A percentile compares a stretch with the other conserved stretches of the same genome.
These are phyloP conservation scores for Anastatus disparis DNA, from an alignment of 1,140 invertebrate genomes.

Conservation along the genomic window DNA sequence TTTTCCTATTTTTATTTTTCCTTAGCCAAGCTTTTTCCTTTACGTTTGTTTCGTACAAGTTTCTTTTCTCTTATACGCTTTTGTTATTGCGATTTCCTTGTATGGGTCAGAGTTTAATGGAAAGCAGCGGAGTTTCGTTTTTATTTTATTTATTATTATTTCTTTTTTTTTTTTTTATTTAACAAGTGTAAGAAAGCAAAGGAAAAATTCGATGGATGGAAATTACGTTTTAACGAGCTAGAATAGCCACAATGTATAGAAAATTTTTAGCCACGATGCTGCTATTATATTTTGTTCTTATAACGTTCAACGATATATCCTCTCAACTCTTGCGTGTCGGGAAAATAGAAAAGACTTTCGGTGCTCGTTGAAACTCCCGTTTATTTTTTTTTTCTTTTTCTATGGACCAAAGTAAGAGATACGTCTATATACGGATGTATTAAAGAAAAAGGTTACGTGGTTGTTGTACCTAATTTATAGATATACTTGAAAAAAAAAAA, in stretches of 20 bases:
- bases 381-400: conserved; percentile 15
- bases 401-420: background rate
- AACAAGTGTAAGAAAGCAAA: conserved; percentile 45
- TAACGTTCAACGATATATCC: conserved; percentile 21
- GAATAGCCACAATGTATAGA: too few species aligned
- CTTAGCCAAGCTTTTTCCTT: too few species aligned
- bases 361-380: conserved; percentile 22
- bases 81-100: too few species aligned
- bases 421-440: background rate
- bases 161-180: conserved; percentile 32
- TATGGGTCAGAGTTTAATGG: too few species aligned
- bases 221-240: conserved; percentile 53
- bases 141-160: conserved; percentile 16
- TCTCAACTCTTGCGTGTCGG: conserved; percentile 15
- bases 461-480: too few species aligned
- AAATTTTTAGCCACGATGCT: too few species aligned
- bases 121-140: too few species aligned
- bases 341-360: conserved; percentile 39
- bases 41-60: too few species aligned
- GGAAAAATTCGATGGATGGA: conserved; percentile 56
- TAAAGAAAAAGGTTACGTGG: too few species aligned
- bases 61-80: too few species aligned
- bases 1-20: background rate
- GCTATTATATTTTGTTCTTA: conserved; percentile 37
- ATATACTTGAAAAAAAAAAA: too few species aligned